A percentile compares a stretch with the other conserved stretches of the same genome.
phyloP scores from a whole-genome alignment of 2,797 vertebrate species.

The Spea hammondii region DNA sequence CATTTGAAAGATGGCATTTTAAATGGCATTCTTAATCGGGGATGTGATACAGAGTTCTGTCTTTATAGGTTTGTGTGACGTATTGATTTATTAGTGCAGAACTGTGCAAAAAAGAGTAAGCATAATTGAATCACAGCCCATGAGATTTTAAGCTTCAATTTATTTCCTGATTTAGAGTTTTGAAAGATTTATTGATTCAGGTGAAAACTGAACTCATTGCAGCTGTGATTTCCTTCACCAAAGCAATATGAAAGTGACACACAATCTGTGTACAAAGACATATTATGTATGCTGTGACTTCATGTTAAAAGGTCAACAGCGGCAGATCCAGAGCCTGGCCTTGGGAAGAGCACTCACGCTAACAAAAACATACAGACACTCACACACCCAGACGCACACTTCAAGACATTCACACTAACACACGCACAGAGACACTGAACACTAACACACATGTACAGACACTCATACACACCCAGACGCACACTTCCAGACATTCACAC shows the following conservation, averaged over 20 bases:
- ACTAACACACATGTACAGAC: too few relatives aligned
- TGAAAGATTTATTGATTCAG: slow-evolving; percentile 25
- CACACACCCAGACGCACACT: too few relatives aligned
- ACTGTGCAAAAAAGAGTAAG: slow-evolving; percentile 22
- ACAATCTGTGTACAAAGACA: neutral
- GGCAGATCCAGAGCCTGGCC: too few relatives aligned
- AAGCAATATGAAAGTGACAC: neutral
- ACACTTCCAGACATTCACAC: too few relatives aligned
- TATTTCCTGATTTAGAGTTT: slow-evolving; percentile 24
- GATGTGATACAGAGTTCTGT: neutral
- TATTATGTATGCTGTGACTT: too few relatives aligned
- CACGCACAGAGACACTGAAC: too few relatives aligned
- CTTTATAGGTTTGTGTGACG: slow-evolving; percentile 5
- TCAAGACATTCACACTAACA: too few relatives aligned
- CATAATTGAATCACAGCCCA: slow-evolving; percentile 26
- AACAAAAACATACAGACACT: too few relatives aligned
- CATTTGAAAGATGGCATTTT: neutral
- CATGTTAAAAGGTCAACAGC: too few relatives aligned
- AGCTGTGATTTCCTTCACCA: slow-evolving; percentile 10
- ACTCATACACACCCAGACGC: too few relatives aligned
- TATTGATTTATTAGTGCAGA: slow-evolving; percentile 24
- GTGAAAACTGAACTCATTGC: slow-evolving; percentile 9
- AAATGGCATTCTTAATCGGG: slow-evolving; percentile 5
- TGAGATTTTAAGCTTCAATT: slow-evolving; percentile 21
- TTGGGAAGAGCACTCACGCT: too few relatives aligned